Base-by-base conservation (phyloP, 2,113 vertebrate species). In the Balaeniceps rex region DNA sequence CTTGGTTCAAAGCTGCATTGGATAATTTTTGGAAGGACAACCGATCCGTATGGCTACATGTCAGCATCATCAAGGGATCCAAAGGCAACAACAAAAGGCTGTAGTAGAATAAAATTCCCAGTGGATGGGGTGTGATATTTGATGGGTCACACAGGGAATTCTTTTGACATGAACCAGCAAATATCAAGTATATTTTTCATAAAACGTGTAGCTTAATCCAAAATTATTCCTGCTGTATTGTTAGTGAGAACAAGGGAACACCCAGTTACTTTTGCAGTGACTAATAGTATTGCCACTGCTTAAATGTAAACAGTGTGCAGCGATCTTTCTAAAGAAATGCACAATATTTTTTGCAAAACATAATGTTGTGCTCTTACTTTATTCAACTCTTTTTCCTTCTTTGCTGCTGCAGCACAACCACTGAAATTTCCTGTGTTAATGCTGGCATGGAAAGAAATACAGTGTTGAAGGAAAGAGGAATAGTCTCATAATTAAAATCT, bases 191-290 rank as follows among this genome's bases (percentile, higher is more conserved):
- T 54, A 94, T 87, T 95, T 95, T 97, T 97, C 75, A 92, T 87
- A 84, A 93, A 86, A 81, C 79, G 58, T 72, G 60, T 68, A 91
- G 49, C 49, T 88, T 95, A 87, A 84, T 97, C 93, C 95, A 96
- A 93, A 95, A 88, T 93, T 94, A 91, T 88, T 81, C 91, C 42
- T 66, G 64, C 74, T 87, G 87, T 88, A 96, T 93, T 96, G 87
- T 92, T 85, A 96, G 69, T 1, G 0, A 94, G 93, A 85, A 83
- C 47, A 90, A 84, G 92, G 94, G 87, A 97, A 97, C 90, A 92
- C 94, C 94, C 97, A 96, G 81, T 91, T 93, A 94, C 83, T 96
- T 92, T 64, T 51, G 42, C 90, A 92, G 57, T 94, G 92, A 95
- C 93, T 97, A 96, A 96, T 94, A 92, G 81, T 87, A 89, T 94